Evolutionary conservation across 2,797 vertebrate species (phyloP).

Genomic region (Epinephelus coioides): DNA sequence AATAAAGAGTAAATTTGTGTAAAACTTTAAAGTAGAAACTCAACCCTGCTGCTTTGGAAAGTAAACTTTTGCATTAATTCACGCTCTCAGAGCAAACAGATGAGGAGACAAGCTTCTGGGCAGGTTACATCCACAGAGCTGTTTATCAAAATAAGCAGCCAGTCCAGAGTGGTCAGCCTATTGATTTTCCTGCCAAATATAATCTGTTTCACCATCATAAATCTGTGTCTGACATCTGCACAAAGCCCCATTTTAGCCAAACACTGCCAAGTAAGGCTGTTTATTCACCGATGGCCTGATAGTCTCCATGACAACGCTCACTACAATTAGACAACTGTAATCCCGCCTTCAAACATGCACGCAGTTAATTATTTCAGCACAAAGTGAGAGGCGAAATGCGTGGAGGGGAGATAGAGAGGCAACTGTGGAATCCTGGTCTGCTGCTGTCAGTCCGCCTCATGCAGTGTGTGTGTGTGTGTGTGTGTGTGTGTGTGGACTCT

Average conservation of each 20-base stretch:
- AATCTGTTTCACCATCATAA: slow-evolving; percentile 94
- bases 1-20: slow-evolving; percentile 80
- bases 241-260: slow-evolving; percentile 92
- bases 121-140: slow-evolving; percentile 89
- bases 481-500: slow-evolving; percentile 2
- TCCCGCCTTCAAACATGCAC: slow-evolving; percentile 92
- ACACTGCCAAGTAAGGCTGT: slow-evolving; percentile 93
- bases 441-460: slow-evolving; percentile 73
- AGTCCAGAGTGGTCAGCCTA: slow-evolving; percentile 88
- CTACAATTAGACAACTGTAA: slow-evolving; percentile 97
- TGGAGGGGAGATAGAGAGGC: slow-evolving; percentile 83
- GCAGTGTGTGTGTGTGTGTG: slow-evolving; percentile 23
- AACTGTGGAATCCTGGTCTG: slow-evolving; percentile 84
- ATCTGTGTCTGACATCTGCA: slow-evolving; percentile 95
- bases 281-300: slow-evolving; percentile 93
- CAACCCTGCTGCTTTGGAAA: slow-evolving; percentile 70
- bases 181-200: slow-evolving; percentile 94
- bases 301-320: slow-evolving; percentile 95
- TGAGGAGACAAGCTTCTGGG: slow-evolving; percentile 84
- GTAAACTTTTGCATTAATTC: slow-evolving; percentile 86
- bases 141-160: slow-evolving; percentile 91
- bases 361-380: slow-evolving; percentile 93
- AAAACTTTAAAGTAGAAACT: slow-evolving; percentile 82
- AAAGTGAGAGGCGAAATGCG: slow-evolving; percentile 85
- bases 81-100: slow-evolving; percentile 86